Evolutionary conservation across 2,113 vertebrate species (phyloP).

Genomic region (Otus sunia): DNA sequence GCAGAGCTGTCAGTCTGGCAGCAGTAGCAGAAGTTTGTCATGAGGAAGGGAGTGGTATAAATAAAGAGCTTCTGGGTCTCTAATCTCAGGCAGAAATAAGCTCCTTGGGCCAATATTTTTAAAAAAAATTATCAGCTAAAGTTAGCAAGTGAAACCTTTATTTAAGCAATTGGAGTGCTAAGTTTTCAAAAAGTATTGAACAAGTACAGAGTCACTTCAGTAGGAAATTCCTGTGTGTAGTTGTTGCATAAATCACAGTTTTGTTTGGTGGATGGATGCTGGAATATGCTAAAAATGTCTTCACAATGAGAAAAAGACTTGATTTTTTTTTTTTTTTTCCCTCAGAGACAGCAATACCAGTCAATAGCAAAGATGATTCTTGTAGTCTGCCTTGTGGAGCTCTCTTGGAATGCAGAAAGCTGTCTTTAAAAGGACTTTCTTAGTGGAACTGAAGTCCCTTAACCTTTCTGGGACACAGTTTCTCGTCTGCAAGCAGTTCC

Average conservation of each 20-base stretch:
- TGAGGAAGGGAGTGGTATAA: background rate
- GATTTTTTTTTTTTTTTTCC: background rate
- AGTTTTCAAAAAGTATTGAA: background rate
- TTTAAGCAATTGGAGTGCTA: background rate
- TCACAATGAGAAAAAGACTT: background rate
- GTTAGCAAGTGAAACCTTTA: background rate
- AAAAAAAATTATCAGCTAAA: background rate
- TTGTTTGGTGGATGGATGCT: background rate
- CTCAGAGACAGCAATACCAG: background rate
- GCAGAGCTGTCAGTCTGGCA: background rate
- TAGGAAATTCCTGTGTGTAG: background rate
- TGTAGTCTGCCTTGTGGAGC: background rate
- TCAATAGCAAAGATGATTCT: background rate
- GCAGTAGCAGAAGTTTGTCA: background rate
- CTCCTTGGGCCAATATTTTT: background rate
- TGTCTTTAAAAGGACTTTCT: background rate
- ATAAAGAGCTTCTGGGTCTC: background rate
- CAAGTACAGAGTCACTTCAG: background rate
- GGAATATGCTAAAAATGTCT: background rate
- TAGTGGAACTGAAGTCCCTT: background rate
- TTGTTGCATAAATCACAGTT: background rate
- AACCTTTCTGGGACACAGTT: background rate
- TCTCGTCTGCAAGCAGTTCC: background rate
- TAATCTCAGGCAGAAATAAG: background rate
- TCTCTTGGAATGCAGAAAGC: background rate